Conservation (phyloP, 2,797 vertebrate genomes). For the Xiphorhynchus erythropygius region DNA sequence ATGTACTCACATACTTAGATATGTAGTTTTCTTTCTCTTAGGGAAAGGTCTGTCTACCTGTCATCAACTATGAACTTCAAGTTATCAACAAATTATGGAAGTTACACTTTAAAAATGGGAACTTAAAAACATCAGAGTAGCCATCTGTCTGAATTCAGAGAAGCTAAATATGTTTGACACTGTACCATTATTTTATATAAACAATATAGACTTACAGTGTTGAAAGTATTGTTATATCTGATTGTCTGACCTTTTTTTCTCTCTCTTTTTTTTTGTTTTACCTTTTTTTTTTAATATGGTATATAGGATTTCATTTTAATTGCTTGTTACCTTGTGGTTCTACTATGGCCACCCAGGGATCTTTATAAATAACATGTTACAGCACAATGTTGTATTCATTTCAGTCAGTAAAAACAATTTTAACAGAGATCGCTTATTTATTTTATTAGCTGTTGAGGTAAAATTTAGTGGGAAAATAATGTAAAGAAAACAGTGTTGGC, state of each 20-base stretch:
- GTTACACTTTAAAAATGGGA: not conserved
- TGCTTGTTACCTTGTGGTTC: not conserved
- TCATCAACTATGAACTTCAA: not conserved
- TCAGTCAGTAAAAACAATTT: not conserved
- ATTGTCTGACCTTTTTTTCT: not conserved
- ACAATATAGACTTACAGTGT: not conserved
- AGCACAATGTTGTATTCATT: not conserved
- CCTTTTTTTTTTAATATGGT: not conserved
- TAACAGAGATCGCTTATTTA: not conserved
- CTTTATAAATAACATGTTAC: constrained; percentile 12
- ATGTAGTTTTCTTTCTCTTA: not conserved
- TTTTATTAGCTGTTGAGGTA: not conserved
- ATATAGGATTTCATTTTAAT: constrained; percentile 46
- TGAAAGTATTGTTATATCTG: not conserved
- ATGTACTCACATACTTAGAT: not conserved
- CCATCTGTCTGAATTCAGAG: not conserved
- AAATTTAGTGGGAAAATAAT: not conserved
- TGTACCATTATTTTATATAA: constrained; percentile 13
- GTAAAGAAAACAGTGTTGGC: not conserved
- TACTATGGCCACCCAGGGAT: not conserved
- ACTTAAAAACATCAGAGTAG: not conserved
- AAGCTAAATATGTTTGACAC: not conserved
- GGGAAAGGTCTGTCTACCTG: not conserved
- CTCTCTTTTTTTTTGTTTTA: accelerated
- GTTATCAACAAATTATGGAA: not conserved